Base-by-base conservation (phyloP, 2,797 vertebrate species). In the Buphagus erythrorhynchus region DNA sequence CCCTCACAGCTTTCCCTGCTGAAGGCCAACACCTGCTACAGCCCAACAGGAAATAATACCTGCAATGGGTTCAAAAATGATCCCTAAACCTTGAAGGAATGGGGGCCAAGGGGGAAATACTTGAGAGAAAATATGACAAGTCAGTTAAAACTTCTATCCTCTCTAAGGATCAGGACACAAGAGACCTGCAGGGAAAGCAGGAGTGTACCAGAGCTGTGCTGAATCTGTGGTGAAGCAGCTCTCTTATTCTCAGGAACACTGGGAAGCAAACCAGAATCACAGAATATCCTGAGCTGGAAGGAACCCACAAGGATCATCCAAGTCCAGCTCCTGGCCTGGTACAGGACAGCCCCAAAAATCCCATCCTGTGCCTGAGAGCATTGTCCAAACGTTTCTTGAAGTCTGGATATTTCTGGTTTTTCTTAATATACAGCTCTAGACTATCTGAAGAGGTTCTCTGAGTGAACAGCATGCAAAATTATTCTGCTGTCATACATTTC, bases 381-480 rank as follows among this genome's bases (percentile, higher is more conserved):
- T 8, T 76, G 28, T 26, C 49, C 36, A 49, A 62, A 76, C 0
- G 0, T 11, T 25, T 48, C n/a, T 0, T 38, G 14, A 81, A 62
- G 6, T 49, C 29, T 74, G n/a, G 6, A 1, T 42, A 42, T 42
- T 49, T 74, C 51, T 68, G 25, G 2, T 18, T 79, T 92, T 82
- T 54, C 38, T 69, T 25, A 45, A 61, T 48, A 54, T 3, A 8
- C 4, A 7, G 48, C 36, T 40, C 52, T 28, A 76, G 33, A 29
- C 42, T 75, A 46, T 35, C 51, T 46, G 33, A 24, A 76, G 33
- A 82, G 16, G 15, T 45, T 69, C 13, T 77, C 46, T 75, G 67
- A 19, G 26, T 26, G 19, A 86, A 57, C 3, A 52, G 29, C 33
- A 65, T 9, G 8, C 11, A 78, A 69, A 79, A 22, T n/a, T 40